Evolutionary conservation across 2,797 vertebrate species (phyloP).

Genomic region (Spinibarbus caldwelli): DNA sequence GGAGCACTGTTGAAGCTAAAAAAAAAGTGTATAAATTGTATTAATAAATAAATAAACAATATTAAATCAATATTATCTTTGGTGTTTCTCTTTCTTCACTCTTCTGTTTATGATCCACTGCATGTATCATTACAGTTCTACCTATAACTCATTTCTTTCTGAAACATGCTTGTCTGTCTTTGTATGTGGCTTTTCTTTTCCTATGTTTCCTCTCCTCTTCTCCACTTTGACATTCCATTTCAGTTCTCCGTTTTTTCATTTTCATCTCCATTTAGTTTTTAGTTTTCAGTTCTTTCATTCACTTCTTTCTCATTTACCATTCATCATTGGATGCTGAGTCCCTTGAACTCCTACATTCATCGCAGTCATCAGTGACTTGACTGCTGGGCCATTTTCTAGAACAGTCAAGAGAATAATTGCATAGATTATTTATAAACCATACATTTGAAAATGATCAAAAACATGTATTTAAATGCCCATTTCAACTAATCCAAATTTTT

Average conservation of each 20-base stretch:
- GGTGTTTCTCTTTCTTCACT: not conserved
- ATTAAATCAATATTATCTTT: not conserved
- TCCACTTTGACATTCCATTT: not conserved
- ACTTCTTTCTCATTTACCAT: not conserved
- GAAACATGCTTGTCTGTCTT: not conserved
- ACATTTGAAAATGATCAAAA: too few species aligned
- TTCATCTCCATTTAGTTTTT: too few species aligned
- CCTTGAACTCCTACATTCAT: too few species aligned
- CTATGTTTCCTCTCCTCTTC: not conserved
- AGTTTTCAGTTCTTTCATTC: not conserved
- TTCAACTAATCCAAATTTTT: too few species aligned
- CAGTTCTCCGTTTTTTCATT: not conserved
- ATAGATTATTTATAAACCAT: not conserved
- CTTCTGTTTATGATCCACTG: not conserved
- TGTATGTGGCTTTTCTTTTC: not conserved
- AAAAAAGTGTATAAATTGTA: not conserved
- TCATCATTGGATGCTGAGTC: not conserved
- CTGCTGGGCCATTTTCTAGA: not conserved
- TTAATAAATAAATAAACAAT: not conserved
- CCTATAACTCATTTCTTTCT: not conserved
- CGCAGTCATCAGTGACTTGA: too few species aligned
- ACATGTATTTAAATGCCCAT: too few species aligned
- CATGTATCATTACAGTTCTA: not conserved
- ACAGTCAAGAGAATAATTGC: conserved; percentile 2
- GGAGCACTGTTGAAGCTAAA: not conserved